Percentiles rank a stretch among this genome's conserved stretches.
Conservation (phyloP, 2,888 invertebrate species). For the Zelleria hepariella region DNA sequence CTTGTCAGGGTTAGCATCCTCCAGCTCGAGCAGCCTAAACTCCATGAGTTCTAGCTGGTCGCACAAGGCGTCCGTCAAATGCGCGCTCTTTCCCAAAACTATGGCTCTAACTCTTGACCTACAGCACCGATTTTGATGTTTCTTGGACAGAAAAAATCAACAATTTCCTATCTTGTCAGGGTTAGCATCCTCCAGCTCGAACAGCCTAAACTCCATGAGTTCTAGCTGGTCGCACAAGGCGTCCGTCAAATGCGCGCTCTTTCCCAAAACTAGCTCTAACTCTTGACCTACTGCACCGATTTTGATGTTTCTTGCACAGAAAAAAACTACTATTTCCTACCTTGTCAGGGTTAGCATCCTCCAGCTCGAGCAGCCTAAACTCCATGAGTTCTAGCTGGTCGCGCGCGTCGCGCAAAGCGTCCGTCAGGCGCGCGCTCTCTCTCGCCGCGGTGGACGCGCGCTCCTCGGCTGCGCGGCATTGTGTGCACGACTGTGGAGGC, state of each 20-base stretch:
- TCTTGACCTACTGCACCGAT: neutral
- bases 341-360: slow-evolving; percentile 66
- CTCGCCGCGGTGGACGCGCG: slow-evolving; percentile 58
- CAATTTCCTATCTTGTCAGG: neutral
- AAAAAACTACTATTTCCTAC: neutral
- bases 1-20: slow-evolving; percentile 24
- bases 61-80: slow-evolving; percentile 76
- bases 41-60: slow-evolving; percentile 80
- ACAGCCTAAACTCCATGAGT: slow-evolving; percentile 34
- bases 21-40: neutral
- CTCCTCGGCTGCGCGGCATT: slow-evolving; percentile 55
- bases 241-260: slow-evolving; percentile 73
- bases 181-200: slow-evolving; percentile 23
- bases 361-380: slow-evolving; percentile 83
- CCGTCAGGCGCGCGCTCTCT: slow-evolving; percentile 72
- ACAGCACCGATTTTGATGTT: neutral
- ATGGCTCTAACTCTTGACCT: neutral
- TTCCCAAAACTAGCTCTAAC: too few relatives aligned
- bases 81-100: slow-evolving; percentile 53
- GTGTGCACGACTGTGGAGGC: slow-evolving; percentile 56
- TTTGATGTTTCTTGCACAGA: neutral
- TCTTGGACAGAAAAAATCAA: neutral
- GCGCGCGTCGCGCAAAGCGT: slow-evolving; percentile 79
- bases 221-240: slow-evolving; percentile 85
- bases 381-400: slow-evolving; percentile 87